A percentile compares a stretch with the other conserved stretches of the same genome.
phyloP scores from a whole-genome alignment of 2,888 invertebrate genomes.

The Cerastoderma edule region DNA sequence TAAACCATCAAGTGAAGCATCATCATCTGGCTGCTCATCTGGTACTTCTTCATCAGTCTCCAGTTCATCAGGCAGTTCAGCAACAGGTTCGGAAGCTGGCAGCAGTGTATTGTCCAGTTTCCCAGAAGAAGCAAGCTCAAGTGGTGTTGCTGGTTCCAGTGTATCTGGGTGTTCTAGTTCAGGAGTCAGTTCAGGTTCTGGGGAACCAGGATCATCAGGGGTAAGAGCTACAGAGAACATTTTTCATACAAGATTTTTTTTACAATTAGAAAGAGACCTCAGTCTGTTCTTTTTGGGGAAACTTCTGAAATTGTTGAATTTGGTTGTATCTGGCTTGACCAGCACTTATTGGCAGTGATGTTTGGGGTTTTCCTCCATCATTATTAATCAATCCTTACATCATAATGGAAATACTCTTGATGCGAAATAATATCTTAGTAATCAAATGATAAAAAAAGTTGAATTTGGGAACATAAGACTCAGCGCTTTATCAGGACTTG shows the following conservation, averaged over 20 bases:
- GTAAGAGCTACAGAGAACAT: not conserved
- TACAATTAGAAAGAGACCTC: not conserved
- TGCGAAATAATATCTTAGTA: too few species aligned
- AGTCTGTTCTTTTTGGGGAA: too few species aligned
- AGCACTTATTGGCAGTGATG: too few species aligned
- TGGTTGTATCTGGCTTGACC: too few species aligned
- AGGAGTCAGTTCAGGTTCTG: slow-evolving; percentile 32
- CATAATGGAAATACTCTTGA: too few species aligned
- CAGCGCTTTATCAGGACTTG: too few species aligned
- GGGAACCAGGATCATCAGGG: slow-evolving; percentile 25
- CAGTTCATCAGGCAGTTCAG: slow-evolving; percentile 19
- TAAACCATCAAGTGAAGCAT: not conserved
- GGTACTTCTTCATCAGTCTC: slow-evolving; percentile 17
- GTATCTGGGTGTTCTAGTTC: slow-evolving; percentile 13
- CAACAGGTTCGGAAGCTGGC: slow-evolving; percentile 3
- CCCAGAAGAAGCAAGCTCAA: slow-evolving; percentile 15
- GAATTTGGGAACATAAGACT: too few species aligned
- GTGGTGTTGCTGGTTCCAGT: slow-evolving; percentile 5
- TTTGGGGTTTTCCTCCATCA: too few species aligned
- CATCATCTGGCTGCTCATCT: slow-evolving; percentile 26
- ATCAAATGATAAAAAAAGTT: too few species aligned
- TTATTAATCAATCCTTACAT: too few species aligned
- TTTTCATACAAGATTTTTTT: not conserved
- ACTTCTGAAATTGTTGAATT: too few species aligned
- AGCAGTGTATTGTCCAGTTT: not conserved